Evolutionary conservation across 2,113 vertebrate genomes (phyloP).

Genomic region (Typhlomys cinereus): DNA sequence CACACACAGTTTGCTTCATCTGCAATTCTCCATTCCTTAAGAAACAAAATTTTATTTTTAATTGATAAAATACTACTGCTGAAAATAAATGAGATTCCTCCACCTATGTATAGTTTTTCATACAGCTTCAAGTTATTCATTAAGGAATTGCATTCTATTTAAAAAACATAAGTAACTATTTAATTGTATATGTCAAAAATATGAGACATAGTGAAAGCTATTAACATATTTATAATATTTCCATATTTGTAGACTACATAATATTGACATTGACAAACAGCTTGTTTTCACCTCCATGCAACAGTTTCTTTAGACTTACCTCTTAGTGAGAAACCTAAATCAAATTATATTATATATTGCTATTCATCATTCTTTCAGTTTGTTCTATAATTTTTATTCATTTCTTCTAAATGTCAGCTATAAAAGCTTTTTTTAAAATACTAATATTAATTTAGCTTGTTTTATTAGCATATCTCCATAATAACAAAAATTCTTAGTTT

Average conservation of each 20-base stretch:
- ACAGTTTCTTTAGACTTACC: not conserved
- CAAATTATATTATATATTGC: not conserved
- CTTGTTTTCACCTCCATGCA: not conserved
- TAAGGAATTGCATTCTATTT: not conserved
- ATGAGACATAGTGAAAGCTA: not conserved
- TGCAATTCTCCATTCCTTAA: not conserved
- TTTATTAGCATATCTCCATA: not conserved
- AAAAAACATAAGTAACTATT: not conserved
- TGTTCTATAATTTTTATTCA: not conserved
- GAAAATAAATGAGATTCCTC: not conserved
- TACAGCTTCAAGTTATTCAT: not conserved
- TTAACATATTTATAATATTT: not conserved
- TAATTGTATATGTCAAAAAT: not conserved
- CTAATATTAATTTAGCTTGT: not conserved
- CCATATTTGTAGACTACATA: not conserved
- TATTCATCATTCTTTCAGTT: not conserved
- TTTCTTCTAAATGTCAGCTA: not conserved
- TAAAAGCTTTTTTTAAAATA: not conserved
- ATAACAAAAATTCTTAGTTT: not conserved
- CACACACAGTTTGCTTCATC: no score
- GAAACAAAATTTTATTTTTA: not conserved
- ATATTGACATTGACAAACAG: not conserved
- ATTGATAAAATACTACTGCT: not conserved
- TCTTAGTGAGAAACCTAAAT: not conserved
- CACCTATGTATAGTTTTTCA: not conserved